Evolutionary conservation across 2,797 vertebrate species (phyloP).

Genomic region (Calcarius lapponicus): DNA sequence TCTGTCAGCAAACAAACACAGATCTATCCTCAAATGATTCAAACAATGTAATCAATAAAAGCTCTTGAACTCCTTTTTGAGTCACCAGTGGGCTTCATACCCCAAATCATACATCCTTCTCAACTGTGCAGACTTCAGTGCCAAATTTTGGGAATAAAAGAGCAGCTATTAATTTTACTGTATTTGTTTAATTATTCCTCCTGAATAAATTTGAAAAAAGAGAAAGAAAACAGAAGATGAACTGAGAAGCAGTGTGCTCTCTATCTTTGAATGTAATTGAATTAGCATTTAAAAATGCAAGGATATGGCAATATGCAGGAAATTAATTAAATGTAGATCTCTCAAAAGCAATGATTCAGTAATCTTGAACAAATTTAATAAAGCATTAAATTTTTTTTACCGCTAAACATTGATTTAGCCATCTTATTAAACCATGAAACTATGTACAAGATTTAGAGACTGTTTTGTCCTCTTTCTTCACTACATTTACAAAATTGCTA

Average conservation of each 20-base stretch:
- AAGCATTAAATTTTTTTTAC: not conserved
- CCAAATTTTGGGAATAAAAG: not conserved
- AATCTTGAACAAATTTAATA: not conserved
- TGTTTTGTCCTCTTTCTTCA: not conserved
- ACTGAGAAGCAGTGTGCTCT: not conserved
- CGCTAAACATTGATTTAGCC: not conserved
- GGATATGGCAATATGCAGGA: not conserved
- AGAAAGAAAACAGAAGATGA: not conserved
- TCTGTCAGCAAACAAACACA: not conserved
- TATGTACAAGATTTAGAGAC: not conserved
- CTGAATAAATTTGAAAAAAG: not conserved
- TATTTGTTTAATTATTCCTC: not conserved
- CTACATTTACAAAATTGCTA: not conserved
- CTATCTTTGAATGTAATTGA: not conserved
- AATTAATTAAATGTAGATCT: not conserved
- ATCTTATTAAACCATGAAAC: not conserved
- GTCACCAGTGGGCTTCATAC: not conserved
- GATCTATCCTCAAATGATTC: not conserved
- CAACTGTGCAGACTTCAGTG: not conserved
- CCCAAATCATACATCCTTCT: not conserved
- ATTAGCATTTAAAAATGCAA: not conserved
- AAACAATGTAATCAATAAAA: not conserved
- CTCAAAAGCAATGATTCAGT: not conserved
- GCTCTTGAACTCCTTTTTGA: not conserved
- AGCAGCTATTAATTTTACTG: not conserved